phyloP scores from a whole-genome alignment of 1,140 invertebrate genomes.

The Hypsibius dujardini region DNA sequence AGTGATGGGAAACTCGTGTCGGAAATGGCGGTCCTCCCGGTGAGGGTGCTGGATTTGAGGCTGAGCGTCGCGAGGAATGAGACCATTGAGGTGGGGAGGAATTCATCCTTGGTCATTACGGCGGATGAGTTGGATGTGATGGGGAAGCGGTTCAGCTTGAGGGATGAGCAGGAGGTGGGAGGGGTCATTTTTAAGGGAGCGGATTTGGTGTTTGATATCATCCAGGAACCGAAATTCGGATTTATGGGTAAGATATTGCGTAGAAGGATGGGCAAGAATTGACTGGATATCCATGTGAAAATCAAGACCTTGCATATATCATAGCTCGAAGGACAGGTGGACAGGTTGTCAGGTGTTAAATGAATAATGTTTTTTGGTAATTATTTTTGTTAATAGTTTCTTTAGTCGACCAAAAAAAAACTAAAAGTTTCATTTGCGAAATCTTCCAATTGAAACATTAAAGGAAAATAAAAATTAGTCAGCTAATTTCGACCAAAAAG shows the following conservation, averaged over 20 bases:
- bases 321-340: too few species aligned
- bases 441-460: too few species aligned
- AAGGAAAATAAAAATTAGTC: too few species aligned
- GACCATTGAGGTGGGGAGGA: background rate
- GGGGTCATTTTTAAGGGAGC: background rate
- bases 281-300: too few species aligned
- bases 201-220: background rate
- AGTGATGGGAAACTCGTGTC: background rate
- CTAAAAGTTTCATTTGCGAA: too few species aligned
- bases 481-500: too few species aligned
- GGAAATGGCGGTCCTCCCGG: background rate
- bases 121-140: conserved; percentile 4
- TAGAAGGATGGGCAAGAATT: too few species aligned
- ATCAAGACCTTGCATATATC: too few species aligned
- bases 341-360: too few species aligned
- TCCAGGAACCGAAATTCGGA: background rate
- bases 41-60: background rate
- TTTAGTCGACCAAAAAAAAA: too few species aligned
- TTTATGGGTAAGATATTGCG: conserved; percentile 1
- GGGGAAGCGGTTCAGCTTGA: background rate
- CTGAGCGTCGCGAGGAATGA: background rate
- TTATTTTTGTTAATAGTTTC: too few species aligned
- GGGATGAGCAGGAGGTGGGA: background rate
- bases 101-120: background rate
- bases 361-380: too few species aligned